Evolutionary conservation across 2,797 vertebrate genomes (phyloP), one percentile per base, ranked within the genome.

Genomic region (Manis crassicaudata): DNA sequence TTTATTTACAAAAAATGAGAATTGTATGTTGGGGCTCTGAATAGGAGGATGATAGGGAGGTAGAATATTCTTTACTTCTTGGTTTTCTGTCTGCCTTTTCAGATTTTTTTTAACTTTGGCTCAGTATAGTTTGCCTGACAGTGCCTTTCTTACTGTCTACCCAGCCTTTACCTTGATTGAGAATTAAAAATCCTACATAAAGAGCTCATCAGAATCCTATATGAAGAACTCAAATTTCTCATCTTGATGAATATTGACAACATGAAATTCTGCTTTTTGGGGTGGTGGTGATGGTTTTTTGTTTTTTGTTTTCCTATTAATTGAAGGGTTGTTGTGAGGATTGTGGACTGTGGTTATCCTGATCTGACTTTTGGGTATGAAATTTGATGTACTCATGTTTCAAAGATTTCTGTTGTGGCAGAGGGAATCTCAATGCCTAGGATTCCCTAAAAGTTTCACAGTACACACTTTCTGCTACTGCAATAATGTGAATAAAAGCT

Each of bases 401-500:
- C 35, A 72, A n/a, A 93, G n/a, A 68, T 80, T 70, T 79, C 27
- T 76, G 0, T 95, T 88, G 87, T 94, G 80, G 35, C n/a, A 88
- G 60, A 23, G 27, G 32, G 3, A 3, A 14, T 89, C 60, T 75
- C 32, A 67, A 1, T 88, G 52, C 43, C 52, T 60, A 80, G 32
- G 27, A 40, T 90, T 93, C 90, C 76, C 80, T 84, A 35, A 52
- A 90, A 65, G 40, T 88, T 90, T 88, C 7, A 21, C 16, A 7
- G 10, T 70, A 40, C 12, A 70, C 25, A 80, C 2, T 94, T 29
- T 90, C 25, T 77, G 79, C 50, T 92, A 23, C n/a, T 90, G 27
- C 32, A 92, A 1, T 91, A 88, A 68, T 94, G 20, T 85, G 46
- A 96, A 23, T 90, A 68, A 81, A 60, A 81, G 18, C 23, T 88